These are phyloP conservation scores for Gymnothorax javanicus DNA, from an alignment of 2,797 vertebrate genomes.

Conservation along the genomic window DNA sequence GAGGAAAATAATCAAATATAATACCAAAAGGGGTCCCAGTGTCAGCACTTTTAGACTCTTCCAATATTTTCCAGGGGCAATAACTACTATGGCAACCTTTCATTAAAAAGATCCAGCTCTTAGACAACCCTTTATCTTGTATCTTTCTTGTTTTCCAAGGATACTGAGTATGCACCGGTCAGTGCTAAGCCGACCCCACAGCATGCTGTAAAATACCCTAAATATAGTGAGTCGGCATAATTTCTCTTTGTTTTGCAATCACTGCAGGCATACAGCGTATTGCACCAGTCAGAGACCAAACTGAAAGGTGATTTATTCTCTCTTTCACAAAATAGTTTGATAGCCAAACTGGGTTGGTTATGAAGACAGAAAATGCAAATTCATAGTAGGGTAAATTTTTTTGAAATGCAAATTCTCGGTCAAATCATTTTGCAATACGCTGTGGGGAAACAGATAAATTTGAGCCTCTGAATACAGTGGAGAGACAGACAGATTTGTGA, in stretches of 20 bases:
- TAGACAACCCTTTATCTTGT: slow-evolving; percentile 28
- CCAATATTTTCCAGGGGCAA: slow-evolving; percentile 31
- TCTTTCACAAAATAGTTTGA: not conserved
- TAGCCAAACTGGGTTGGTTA: not conserved
- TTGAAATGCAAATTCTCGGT: too few relatives aligned
- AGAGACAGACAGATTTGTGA: too few relatives aligned
- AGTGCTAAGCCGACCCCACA: not conserved
- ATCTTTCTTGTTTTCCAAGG: not conserved
- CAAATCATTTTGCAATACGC: too few relatives aligned
- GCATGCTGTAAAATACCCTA: not conserved
- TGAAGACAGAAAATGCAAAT: not conserved
- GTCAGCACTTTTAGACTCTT: slow-evolving; percentile 2
- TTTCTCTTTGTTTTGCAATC: not conserved
- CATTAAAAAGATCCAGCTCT: slow-evolving; percentile 39
- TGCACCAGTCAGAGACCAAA: not conserved
- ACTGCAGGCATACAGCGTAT: not conserved
- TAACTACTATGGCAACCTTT: slow-evolving; percentile 44
- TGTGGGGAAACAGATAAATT: too few relatives aligned
- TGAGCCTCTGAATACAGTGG: too few relatives aligned
- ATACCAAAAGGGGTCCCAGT: not conserved
- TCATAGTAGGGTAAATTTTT: not conserved
- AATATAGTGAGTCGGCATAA: not conserved
- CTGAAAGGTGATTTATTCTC: not conserved
- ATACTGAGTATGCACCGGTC: not conserved
- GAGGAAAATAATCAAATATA: slow-evolving; percentile 16